Evolutionary conservation across 2,113 vertebrate species (phyloP).

Genomic region (Thunnus thynnus): DNA sequence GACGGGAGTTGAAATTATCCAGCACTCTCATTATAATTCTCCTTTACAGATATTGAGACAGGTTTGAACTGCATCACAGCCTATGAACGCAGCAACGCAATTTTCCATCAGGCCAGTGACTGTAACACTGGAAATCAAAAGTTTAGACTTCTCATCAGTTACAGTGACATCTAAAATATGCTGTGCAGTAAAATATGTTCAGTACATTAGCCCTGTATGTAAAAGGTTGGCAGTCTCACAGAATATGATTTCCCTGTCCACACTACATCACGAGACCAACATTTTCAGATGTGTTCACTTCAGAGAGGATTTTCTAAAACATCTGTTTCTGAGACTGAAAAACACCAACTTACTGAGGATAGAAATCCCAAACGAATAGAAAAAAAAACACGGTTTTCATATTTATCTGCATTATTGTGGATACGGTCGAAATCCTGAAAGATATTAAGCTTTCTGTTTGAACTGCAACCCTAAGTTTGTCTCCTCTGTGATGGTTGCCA

Average conservation of each 20-base stretch:
- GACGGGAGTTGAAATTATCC: background rate
- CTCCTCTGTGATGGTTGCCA: slow-evolving; percentile 27
- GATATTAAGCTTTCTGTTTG: slow-evolving; percentile 42
- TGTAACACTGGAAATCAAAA: too few relatives aligned
- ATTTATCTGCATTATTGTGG: background rate
- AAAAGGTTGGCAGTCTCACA: background rate
- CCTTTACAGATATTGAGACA: background rate
- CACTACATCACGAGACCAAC: background rate
- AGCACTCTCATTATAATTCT: background rate
- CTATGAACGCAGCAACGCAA: background rate
- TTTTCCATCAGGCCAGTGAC: background rate
- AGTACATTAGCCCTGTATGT: background rate
- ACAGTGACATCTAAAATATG: too few relatives aligned
- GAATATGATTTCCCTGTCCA: background rate
- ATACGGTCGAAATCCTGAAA: slow-evolving; percentile 31
- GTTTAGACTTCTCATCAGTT: too few relatives aligned
- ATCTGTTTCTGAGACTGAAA: background rate
- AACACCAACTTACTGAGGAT: background rate
- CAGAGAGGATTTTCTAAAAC: background rate
- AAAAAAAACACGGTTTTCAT: background rate
- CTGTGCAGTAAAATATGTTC: background rate
- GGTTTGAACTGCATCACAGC: background rate
- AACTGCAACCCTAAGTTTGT: slow-evolving; percentile 38
- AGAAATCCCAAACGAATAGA: background rate
- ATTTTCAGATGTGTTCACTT: slow-evolving; percentile 8